Evolutionary conservation across 2,888 invertebrate genomes (phyloP).

Genomic region (Poecilobothrus nobilitatus): DNA sequence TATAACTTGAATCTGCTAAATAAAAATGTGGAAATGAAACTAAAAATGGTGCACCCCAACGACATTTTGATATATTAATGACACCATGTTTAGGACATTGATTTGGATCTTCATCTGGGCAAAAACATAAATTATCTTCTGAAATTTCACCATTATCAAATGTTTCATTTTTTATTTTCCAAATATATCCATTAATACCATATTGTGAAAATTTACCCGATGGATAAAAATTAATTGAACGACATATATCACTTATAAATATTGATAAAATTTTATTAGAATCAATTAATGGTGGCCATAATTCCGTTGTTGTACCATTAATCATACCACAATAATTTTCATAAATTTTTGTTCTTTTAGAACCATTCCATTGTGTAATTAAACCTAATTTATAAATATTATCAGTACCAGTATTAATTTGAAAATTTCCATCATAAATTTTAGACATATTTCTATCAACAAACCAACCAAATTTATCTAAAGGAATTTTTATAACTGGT

Average conservation of each 20-base stretch:
- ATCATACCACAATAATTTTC: constrained; percentile 56
- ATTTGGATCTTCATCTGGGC: constrained; percentile 43
- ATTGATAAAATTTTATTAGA: constrained; percentile 51
- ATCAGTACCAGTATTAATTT: constrained; percentile 63
- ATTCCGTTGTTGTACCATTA: constrained; percentile 67
- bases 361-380: constrained; percentile 62
- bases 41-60: constrained; percentile 73
- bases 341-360: constrained; percentile 50
- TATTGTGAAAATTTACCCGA: constrained; percentile 26
- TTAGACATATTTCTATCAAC: constrained; percentile 64
- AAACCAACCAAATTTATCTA: constrained; percentile 78
- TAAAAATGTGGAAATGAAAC: constrained; percentile 77
- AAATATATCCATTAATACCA: constrained; percentile 35
- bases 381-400: constrained; percentile 60
- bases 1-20: constrained; percentile 59
- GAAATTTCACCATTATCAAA: constrained; percentile 64
- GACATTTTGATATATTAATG: constrained; percentile 64
- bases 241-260: constrained; percentile 72
- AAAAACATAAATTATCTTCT: constrained; percentile 60
- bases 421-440: constrained; percentile 67
- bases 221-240: constrained; percentile 49
- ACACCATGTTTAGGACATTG: constrained; percentile 52
- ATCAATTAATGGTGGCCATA: constrained; percentile 59
- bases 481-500: constrained; percentile 51
- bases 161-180: constrained; percentile 51